Conservation (phyloP, 1,140 invertebrate genomes). For the Camponotus vicinus region DNA sequence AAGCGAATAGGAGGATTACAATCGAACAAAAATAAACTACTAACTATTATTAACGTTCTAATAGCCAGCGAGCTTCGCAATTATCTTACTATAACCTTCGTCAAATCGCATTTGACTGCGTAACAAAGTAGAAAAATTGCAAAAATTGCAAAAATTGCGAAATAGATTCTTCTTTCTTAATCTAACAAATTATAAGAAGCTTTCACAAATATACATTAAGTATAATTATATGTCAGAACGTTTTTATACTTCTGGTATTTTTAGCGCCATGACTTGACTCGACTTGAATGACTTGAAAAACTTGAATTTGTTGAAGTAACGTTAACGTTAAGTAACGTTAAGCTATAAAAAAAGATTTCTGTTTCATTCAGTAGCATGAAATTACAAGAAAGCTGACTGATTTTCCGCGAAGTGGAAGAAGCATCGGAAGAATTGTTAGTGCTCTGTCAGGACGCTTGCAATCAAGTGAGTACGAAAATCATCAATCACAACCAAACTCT, state of each 20-base stretch:
- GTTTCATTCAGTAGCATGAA: neutral
- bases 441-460: neutral
- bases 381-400: neutral
- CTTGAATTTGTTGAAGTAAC: neutral
- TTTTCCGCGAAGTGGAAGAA: neutral
- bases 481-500: neutral
- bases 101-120: neutral
- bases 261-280: no score
- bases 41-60: neutral
- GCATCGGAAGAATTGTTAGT: neutral
- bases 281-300: neutral
- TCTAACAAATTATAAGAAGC: no score
- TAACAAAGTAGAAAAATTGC: conserved; percentile 4
- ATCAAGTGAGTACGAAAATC: neutral
- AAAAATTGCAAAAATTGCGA: no score
- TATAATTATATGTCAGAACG: no score
- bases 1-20: neutral
- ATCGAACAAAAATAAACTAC: neutral
- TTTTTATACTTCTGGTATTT: no score
- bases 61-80: neutral
- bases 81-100: neutral
- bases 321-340: neutral
- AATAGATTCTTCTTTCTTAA: no score
- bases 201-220: no score
- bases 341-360: neutral